phyloP scores from a whole-genome alignment of 2,888 invertebrate species.

The Onchidella celtica region DNA sequence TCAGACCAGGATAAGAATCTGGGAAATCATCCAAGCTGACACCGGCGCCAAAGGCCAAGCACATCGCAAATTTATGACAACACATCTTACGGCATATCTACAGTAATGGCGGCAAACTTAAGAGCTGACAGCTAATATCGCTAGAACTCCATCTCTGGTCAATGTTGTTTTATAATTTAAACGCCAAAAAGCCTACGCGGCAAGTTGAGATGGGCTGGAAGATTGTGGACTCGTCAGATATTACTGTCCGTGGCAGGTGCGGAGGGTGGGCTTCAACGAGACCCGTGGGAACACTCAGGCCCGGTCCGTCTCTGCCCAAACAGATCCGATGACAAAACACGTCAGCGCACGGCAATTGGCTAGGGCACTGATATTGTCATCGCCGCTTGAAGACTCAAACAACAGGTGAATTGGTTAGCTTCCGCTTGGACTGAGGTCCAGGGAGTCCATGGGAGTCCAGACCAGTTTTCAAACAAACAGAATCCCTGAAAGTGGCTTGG shows the following conservation, averaged over 20 bases:
- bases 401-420: constrained; percentile 31
- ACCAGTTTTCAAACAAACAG: background rate
- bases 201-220: background rate
- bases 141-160: constrained; percentile 1
- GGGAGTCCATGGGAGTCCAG: background rate
- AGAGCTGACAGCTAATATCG: too few relatives aligned
- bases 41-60: too few relatives aligned
- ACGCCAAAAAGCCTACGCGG: background rate
- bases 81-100: too few relatives aligned
- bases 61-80: too few relatives aligned
- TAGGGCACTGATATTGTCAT: constrained; percentile 11
- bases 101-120: too few relatives aligned
- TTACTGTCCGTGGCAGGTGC: constrained; percentile 25
- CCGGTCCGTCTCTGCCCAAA: background rate
- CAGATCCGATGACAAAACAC: constrained; percentile 31
- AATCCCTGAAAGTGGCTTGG: background rate
- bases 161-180: background rate
- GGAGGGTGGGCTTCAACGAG: background rate
- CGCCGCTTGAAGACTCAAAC: background rate
- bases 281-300: constrained; percentile 18
- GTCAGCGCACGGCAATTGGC: constrained; percentile 17
- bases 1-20: too few relatives aligned
- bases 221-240: background rate
- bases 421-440: too few relatives aligned
- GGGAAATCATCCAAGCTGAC: too few relatives aligned